Evolutionary conservation across 2,888 invertebrate genomes (phyloP).

Genomic region (Polydrusus tereticollis): DNA sequence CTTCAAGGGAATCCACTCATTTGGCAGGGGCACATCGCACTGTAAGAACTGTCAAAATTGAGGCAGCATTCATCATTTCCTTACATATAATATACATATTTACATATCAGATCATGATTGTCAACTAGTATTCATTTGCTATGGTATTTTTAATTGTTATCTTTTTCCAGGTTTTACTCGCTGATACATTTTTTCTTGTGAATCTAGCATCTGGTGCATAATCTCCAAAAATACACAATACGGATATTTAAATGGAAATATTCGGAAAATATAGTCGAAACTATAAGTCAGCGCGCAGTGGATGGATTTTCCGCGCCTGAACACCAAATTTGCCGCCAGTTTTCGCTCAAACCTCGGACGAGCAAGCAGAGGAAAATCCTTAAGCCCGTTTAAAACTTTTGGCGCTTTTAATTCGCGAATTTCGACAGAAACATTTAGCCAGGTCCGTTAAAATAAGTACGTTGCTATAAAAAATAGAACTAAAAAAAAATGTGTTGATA

Average conservation of each 20-base stretch:
- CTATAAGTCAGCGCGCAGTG: conserved; percentile 27
- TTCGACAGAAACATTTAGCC: background rate
- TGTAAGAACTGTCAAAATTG: too few species aligned
- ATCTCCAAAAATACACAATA: background rate
- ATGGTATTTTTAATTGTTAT: too few species aligned
- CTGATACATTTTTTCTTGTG: background rate
- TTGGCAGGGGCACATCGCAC: too few species aligned
- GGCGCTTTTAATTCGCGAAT: background rate
- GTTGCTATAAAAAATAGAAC: too few species aligned
- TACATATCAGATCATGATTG: too few species aligned
- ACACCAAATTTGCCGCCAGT: conserved; percentile 36
- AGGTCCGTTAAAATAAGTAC: background rate
- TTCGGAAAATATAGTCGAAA: background rate
- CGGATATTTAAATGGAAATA: background rate
- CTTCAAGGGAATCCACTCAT: too few species aligned
- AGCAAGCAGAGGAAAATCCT: conserved; percentile 11
- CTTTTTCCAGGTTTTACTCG: too few species aligned
- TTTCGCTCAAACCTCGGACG: conserved; percentile 30
- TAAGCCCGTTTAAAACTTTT: background rate
- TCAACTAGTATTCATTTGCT: too few species aligned
- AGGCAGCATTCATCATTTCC: too few species aligned
- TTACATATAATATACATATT: too few species aligned
- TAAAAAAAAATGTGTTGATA: too few species aligned
- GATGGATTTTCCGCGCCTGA: conserved; percentile 7
- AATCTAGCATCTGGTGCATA: background rate